Conservation (phyloP, 2,797 vertebrate genomes). For the Lagocephalus sceleratus region DNA sequence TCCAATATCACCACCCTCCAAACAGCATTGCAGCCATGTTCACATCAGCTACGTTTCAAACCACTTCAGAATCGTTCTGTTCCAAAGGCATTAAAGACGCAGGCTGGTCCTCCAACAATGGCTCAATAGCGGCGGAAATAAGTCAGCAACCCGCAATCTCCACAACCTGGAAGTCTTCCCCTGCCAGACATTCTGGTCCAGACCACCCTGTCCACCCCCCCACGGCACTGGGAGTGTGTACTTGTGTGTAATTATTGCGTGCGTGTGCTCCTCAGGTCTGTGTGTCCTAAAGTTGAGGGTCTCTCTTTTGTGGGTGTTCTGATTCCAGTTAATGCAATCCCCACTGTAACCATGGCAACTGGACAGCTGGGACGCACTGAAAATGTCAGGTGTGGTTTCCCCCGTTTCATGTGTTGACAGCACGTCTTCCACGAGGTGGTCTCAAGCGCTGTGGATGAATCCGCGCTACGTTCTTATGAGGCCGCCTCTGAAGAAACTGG, state of each 20-base stretch:
- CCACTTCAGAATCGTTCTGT: too few relatives aligned
- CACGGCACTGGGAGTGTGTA: conserved; percentile 3
- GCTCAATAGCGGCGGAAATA: too few relatives aligned
- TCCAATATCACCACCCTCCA: too few relatives aligned
- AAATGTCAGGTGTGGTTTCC: conserved; percentile 7
- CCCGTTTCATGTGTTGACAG: conserved; percentile 30
- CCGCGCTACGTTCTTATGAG: conserved; percentile 12
- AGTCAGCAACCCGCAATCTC: too few relatives aligned
- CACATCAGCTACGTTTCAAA: too few relatives aligned
- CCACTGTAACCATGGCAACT: conserved; percentile 17
- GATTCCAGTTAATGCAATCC: conserved; percentile 27
- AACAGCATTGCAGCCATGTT: too few relatives aligned
- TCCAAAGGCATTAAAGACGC: too few relatives aligned
- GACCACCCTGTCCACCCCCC: conserved; percentile 24
- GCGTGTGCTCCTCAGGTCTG: conserved; percentile 13
- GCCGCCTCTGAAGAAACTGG: conserved; percentile 58
- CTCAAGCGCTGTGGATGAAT: conserved; percentile 10
- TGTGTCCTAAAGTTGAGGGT: conserved; percentile 19
- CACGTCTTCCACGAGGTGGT: conserved; percentile 1
- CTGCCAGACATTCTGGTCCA: background rate
- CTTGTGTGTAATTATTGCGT: conserved; percentile 16
- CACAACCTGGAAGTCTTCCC: too few relatives aligned
- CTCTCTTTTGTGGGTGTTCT: conserved; percentile 30
- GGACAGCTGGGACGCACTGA: conserved; percentile 26
- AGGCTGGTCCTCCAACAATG: too few relatives aligned